Percentiles rank a stretch among this genome's conserved stretches.
Evolutionary conservation across 2,797 vertebrate genomes (phyloP).

Genomic region (Hylomyscus alleni): DNA sequence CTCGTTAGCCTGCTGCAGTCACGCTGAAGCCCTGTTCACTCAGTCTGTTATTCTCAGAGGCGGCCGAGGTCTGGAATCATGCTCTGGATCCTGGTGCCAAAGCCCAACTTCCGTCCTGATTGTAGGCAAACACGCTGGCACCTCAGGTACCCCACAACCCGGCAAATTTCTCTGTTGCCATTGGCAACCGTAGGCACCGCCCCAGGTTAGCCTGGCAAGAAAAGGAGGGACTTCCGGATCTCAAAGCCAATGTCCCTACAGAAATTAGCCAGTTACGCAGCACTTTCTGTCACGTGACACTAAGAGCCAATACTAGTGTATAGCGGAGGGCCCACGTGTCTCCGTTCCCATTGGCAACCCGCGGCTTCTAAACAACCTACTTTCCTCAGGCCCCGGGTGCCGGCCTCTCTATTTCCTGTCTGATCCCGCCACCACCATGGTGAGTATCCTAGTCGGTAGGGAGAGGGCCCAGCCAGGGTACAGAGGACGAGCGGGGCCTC

Average conservation of each 20-base stretch:
- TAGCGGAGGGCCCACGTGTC: background rate
- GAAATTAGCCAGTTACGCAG: too few relatives aligned
- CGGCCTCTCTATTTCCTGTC: background rate
- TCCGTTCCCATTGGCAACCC: slow-evolving; percentile 39
- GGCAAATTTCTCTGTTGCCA: background rate
- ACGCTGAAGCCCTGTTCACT: background rate
- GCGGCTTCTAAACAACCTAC: slow-evolving; percentile 14
- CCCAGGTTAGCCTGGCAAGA: background rate
- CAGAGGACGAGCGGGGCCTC: background rate
- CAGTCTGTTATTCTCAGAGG: background rate
- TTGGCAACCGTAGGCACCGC: background rate
- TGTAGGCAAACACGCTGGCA: too few relatives aligned
- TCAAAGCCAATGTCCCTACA: background rate
- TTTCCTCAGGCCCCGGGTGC: background rate
- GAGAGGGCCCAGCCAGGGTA: too few relatives aligned
- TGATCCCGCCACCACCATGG: background rate
- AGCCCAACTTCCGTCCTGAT: too few relatives aligned
- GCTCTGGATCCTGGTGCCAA: background rate
- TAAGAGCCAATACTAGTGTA: background rate
- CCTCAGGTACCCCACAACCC: too few relatives aligned
- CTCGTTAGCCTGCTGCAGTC: background rate
- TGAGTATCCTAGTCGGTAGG: background rate
- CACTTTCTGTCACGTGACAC: background rate
- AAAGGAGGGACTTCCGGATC: background rate
- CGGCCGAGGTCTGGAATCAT: background rate